Evolutionary conservation across 2,888 invertebrate genomes (phyloP), one percentile per base, ranked within the genome.

Genomic region (Prenolepis imparis): DNA sequence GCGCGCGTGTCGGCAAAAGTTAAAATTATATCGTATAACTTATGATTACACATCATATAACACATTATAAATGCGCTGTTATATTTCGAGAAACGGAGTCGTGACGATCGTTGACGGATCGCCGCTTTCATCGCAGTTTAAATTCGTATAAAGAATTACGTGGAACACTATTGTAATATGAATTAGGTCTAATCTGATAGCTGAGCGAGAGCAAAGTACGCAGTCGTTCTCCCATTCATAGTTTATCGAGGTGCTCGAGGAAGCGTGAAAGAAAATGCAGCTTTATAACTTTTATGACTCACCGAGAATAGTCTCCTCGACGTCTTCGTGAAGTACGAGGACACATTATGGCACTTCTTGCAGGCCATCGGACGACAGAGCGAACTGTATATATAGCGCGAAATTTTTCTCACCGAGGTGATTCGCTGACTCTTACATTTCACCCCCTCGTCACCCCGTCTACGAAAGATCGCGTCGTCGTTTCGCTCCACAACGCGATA

Each of bases 251-350:
- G 5, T n/a, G 28, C 39, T 18, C 41, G 4, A 55, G 24, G 36
- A 18, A 5, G 12, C 9, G 15, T 44, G 32, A 44, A 44, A 80
- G 36, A 59, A 67, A 67, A 59, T 24, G 57, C 36, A n/a, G 24
- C 68, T 57, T 70, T 3, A 32, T 68, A 41, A 67, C 11, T 21
- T 39, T 28, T 66, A 59, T 55, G 39, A 86, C 90, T 90, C 78
- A 90, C 90, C 91, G 86, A 78, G 80, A 91, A 81, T 73, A 88
- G 70, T 57, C 84, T 84, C 18, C 83, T 84, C 44, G 87, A 83
- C n/a, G 78, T 80, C n/a, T 78, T 74, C 2, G 86, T 66, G 61
- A 91, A 67, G 70, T 70, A 82, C 73, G 85, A 84, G 52, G 84
- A 52, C 18, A 74, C 68, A 63, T 82, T 84, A 48, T 18, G 78